Evolutionary conservation across 2,888 invertebrate species (phyloP).

Genomic region (Napeogenes sylphis): DNA sequence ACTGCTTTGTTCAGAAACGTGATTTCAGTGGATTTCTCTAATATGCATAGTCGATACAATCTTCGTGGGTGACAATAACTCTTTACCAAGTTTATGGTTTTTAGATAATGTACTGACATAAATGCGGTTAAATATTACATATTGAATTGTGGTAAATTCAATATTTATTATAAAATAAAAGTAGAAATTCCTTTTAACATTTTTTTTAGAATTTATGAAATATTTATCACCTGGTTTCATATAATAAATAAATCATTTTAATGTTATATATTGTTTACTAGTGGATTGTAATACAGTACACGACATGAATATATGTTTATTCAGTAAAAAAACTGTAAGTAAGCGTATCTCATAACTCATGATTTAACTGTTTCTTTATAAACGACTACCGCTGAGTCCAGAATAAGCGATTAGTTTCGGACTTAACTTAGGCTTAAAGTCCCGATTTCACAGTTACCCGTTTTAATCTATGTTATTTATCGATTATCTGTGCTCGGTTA

Average conservation of each 20-base stretch:
- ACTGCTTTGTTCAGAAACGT: slow-evolving; percentile 54
- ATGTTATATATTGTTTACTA: no score
- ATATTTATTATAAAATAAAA: neutral
- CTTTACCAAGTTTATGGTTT: slow-evolving; percentile 37
- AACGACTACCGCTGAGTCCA: slow-evolving; percentile 39
- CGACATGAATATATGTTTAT: neutral
- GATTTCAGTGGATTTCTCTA: slow-evolving; percentile 51
- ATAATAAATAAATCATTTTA: no score
- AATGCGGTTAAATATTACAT: neutral
- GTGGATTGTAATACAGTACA: no score
- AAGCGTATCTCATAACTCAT: slow-evolving; percentile 34
- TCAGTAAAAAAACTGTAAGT: neutral
- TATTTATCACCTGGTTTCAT: no score
- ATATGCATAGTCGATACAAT: slow-evolving; percentile 51
- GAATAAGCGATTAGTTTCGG: slow-evolving; percentile 58
- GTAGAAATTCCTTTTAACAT: no score
- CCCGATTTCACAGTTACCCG: slow-evolving; percentile 55
- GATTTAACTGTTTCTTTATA: slow-evolving; percentile 32
- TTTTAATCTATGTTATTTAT: slow-evolving; percentile 54
- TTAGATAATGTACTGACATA: slow-evolving; percentile 21
- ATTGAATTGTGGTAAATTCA: neutral
- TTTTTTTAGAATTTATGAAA: no score
- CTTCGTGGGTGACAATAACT: slow-evolving; percentile 46
- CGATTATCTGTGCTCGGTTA: slow-evolving; percentile 46
- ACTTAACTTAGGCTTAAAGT: slow-evolving; percentile 41